Evolutionary conservation across 2,113 vertebrate species (phyloP).

Genomic region (Tenebrosternarchus preto): DNA sequence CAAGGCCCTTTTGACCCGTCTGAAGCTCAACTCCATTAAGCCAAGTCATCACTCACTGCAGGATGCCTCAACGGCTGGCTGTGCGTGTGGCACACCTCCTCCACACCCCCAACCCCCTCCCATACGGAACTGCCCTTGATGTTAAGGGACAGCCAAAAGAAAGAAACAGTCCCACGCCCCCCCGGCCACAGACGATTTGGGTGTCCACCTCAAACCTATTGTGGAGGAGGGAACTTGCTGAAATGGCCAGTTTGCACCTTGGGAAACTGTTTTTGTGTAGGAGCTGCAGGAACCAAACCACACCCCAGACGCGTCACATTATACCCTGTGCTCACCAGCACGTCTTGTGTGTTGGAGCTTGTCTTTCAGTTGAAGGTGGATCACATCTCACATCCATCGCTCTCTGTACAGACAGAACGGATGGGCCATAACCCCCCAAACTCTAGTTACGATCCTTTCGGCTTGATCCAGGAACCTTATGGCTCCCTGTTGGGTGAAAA

Average conservation of each 20-base stretch:
- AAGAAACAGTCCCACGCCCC: neutral
- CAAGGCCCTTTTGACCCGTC: conserved; percentile 64
- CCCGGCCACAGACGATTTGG: conserved; percentile 35
- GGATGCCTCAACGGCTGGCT: neutral
- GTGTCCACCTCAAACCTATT: conserved; percentile 47
- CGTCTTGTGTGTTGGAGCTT: conserved; percentile 20
- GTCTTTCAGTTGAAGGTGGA: conserved; percentile 11
- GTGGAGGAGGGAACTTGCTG: conserved; percentile 15
- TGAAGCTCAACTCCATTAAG: conserved; percentile 61
- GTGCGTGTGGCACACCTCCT: too few relatives aligned
- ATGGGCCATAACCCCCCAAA: neutral
- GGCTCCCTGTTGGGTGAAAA: neutral
- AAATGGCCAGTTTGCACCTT: conserved; percentile 9
- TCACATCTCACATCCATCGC: conserved; percentile 23
- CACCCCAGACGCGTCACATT: conserved; percentile 18
- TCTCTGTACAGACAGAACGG: neutral
- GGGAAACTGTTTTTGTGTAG: conserved; percentile 38
- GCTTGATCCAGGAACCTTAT: neutral
- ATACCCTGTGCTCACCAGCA: neutral
- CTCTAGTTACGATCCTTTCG: conserved; percentile 3
- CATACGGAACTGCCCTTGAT: neutral
- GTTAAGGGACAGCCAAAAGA: neutral
- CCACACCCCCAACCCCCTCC: too few relatives aligned
- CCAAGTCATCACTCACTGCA: conserved; percentile 52
- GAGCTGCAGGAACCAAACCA: conserved; percentile 7